phyloP scores from a whole-genome alignment of 2,797 vertebrate species.

The Spea hammondii region DNA sequence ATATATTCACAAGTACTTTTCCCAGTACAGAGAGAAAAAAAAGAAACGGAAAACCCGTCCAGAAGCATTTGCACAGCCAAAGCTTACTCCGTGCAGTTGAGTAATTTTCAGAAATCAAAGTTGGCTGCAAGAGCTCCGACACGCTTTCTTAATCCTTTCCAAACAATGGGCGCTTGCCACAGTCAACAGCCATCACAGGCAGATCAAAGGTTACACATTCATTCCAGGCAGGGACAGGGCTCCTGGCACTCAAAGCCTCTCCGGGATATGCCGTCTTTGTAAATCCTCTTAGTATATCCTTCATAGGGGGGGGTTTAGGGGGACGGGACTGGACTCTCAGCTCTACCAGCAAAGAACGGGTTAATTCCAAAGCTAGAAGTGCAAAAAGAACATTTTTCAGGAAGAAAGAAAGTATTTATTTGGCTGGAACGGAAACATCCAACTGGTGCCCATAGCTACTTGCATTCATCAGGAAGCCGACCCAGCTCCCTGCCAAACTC shows the following conservation, averaged over 20 bases:
- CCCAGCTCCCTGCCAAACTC: too few species aligned
- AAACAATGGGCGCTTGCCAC: conserved; percentile 45
- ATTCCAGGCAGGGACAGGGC: conserved; percentile 19
- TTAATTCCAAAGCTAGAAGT: not conserved
- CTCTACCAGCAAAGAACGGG: not conserved
- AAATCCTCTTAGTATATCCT: not conserved
- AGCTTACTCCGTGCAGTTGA: conserved; percentile 58
- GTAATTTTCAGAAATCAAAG: conserved; percentile 59
- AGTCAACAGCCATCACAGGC: conserved; percentile 1
- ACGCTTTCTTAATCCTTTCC: conserved; percentile 49
- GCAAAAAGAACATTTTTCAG: too few species aligned
- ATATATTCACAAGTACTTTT: conserved; percentile 31
- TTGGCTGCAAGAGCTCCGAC: conserved; percentile 52
- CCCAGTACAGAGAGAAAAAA: too few species aligned
- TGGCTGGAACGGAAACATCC: too few species aligned
- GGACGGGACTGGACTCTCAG: not conserved
- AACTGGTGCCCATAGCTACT: too few species aligned
- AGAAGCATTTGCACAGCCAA: conserved; percentile 55
- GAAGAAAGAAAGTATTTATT: too few species aligned
- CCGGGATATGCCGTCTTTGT: conserved; percentile 3
- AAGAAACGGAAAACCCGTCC: conserved; percentile 54
- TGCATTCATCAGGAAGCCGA: too few species aligned
- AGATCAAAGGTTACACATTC: conserved; percentile 31
- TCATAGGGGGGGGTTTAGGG: not conserved
- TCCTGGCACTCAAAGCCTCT: conserved; percentile 17